phyloP scores from a whole-genome alignment of 2,113 vertebrate species.

The Elgaria multicarinata region DNA sequence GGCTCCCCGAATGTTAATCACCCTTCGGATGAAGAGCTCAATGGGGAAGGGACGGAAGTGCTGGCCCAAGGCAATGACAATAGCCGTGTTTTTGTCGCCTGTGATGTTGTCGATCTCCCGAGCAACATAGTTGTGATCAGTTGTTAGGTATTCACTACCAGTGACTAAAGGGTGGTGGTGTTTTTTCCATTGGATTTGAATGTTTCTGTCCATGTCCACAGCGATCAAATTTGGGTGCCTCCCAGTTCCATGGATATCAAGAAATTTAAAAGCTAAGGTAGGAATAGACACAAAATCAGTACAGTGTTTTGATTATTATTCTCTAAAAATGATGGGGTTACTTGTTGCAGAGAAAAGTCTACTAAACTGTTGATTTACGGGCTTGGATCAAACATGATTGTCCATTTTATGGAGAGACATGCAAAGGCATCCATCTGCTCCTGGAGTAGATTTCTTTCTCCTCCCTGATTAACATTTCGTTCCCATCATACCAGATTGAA shows the following conservation, averaged over 20 bases:
- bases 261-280: slow-evolving; percentile 25
- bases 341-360: not conserved
- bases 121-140: slow-evolving; percentile 48
- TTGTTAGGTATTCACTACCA: slow-evolving; percentile 18
- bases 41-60: slow-evolving; percentile 58
- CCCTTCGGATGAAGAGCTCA: too few relatives aligned
- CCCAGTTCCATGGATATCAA: slow-evolving; percentile 16
- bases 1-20: slow-evolving; percentile 37
- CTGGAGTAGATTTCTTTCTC: too few relatives aligned
- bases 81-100: slow-evolving; percentile 3
- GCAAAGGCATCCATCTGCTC: too few relatives aligned
- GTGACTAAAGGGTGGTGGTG: slow-evolving; percentile 44
- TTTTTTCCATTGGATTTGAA: slow-evolving; percentile 54
- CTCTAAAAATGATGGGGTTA: not conserved
- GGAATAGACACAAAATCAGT: not conserved
- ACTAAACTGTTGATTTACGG: not conserved
- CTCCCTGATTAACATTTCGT: too few relatives aligned
- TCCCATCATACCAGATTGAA: too few relatives aligned
- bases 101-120: slow-evolving; percentile 30
- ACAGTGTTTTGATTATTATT: not conserved
- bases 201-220: slow-evolving; percentile 43
- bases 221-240: not conserved
- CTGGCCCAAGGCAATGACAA: slow-evolving; percentile 30
- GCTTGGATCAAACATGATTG: too few relatives aligned
- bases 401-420: not conserved